Conservation (phyloP, 2,113 vertebrate genomes). For the Amazona vittata region DNA sequence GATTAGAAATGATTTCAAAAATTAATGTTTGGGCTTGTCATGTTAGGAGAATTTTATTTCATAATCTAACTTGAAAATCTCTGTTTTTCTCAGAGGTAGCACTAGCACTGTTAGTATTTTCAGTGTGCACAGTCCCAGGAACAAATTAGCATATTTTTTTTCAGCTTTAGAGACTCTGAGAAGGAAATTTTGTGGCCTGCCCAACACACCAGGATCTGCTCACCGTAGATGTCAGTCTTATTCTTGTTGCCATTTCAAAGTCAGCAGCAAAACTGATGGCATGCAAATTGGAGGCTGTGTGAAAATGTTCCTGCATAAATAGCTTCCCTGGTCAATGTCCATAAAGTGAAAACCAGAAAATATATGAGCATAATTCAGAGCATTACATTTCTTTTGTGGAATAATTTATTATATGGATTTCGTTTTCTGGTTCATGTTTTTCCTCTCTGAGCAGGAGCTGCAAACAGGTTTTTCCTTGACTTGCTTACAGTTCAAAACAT, state of each 20-base stretch:
- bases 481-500: not conserved
- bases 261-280: not conserved
- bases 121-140: not conserved
- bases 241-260: not conserved
- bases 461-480: not conserved
- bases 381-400: not conserved
- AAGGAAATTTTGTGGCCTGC: not conserved
- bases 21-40: not conserved
- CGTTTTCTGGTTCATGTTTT: not conserved
- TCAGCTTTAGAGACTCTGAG: not conserved
- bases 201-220: not conserved
- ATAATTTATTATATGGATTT: not conserved
- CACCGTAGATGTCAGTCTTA: not conserved
- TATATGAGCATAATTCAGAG: not conserved
- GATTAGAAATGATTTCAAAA: not conserved
- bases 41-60: not conserved
- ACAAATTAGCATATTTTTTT: constrained; percentile 4
- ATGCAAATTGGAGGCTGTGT: not conserved
- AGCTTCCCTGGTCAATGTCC: not conserved
- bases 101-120: not conserved
- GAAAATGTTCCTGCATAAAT: not conserved
- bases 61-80: not conserved
- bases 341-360: not conserved
- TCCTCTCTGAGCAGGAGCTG: not conserved
- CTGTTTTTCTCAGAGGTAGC: not conserved